Evolutionary conservation across 2,797 vertebrate genomes (phyloP).

Genomic region (Peromyscus aztecus): DNA sequence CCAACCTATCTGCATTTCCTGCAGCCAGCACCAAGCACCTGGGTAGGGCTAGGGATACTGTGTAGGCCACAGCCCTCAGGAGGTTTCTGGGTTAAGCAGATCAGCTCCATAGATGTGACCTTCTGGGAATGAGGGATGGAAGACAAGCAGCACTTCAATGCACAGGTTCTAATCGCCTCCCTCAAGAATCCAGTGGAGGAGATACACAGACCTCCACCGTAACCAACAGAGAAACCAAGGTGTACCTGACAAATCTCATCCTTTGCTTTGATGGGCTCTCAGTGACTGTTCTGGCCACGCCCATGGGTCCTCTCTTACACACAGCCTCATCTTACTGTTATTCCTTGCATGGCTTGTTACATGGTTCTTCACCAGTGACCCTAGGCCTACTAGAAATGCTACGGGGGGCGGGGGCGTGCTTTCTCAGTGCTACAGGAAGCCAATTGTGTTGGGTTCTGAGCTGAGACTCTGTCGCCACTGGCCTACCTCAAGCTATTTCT

Average conservation of each 20-base stretch:
- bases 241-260: neutral
- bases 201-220: neutral
- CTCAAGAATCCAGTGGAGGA: neutral
- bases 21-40: neutral
- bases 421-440: neutral
- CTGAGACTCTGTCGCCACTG: neutral
- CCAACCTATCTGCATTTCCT: neutral
- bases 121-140: neutral
- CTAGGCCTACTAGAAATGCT: neutral
- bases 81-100: neutral
- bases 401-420: neutral
- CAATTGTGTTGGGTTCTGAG: neutral
- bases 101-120: neutral
- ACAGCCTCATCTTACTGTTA: neutral
- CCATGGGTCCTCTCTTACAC: neutral
- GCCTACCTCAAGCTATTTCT: neutral
- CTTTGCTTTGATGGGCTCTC: neutral
- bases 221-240: neutral
- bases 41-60: neutral
- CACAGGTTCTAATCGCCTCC: neutral
- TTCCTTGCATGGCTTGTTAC: neutral
- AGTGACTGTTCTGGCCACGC: neutral
- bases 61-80: neutral
- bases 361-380: neutral
- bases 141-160: neutral